These are phyloP conservation scores for Siphlonurus alternatus DNA, from an alignment of 2,888 invertebrate species.

Conservation along the genomic window DNA sequence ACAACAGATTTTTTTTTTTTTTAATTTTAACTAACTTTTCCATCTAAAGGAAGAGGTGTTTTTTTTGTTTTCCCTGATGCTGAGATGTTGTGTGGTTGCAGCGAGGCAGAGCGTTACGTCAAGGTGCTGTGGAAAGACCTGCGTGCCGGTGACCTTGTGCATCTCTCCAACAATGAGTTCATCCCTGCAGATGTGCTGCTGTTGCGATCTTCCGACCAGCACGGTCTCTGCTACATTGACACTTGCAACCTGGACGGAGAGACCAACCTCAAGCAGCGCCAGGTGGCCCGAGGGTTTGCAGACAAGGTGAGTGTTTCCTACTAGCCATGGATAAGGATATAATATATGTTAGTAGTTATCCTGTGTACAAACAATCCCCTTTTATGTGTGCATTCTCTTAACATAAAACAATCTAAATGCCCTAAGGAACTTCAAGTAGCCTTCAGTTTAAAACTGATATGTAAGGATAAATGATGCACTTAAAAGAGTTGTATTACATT, in stretches of 20 bases:
- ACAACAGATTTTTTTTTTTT: not conserved
- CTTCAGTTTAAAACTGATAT: too few relatives aligned
- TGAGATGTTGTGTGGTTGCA: too few relatives aligned
- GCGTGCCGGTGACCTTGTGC: constrained; percentile 84
- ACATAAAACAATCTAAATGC: too few relatives aligned
- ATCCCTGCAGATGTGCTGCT: constrained; percentile 92
- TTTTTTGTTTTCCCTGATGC: too few relatives aligned
- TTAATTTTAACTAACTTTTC: too few relatives aligned
- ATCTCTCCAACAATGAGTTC: constrained; percentile 89
- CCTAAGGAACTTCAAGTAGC: too few relatives aligned
- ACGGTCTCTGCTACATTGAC: constrained; percentile 84
- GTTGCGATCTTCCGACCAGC: constrained; percentile 69
- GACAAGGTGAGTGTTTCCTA: constrained; percentile 53
- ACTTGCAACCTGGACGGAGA: constrained; percentile 95
- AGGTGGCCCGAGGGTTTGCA: constrained; percentile 60
- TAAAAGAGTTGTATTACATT: too few relatives aligned
- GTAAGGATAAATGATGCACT: too few relatives aligned
- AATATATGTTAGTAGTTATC: too few relatives aligned
- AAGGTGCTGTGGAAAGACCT: constrained; percentile 81
- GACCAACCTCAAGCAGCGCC: constrained; percentile 84
- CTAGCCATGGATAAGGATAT: constrained; percentile 3
- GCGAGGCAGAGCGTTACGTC: constrained; percentile 65
- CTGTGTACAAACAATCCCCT: too few relatives aligned
- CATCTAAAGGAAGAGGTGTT: too few relatives aligned
- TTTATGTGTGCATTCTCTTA: too few relatives aligned